Conservation (phyloP, 2,888 invertebrate genomes). For the Cephalotes varians region DNA sequence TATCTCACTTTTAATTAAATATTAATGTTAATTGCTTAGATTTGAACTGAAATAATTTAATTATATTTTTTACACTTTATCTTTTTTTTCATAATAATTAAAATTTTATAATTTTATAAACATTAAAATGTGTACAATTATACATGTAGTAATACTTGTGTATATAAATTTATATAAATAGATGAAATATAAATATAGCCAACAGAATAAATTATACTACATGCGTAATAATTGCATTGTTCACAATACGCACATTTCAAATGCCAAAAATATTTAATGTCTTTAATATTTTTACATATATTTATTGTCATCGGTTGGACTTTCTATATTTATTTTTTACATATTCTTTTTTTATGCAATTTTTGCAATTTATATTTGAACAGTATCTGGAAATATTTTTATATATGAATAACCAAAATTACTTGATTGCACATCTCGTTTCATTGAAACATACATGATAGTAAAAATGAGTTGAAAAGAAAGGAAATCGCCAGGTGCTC, state of each 20-base stretch:
- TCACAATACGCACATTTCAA: constrained; percentile 10
- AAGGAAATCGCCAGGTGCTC: constrained; percentile 61
- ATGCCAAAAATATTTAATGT: constrained; percentile 2
- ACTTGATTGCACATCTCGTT: not conserved
- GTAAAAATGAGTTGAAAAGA: constrained; percentile 10
- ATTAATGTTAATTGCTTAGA: not conserved
- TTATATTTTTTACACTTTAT: not conserved
- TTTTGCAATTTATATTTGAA: not conserved
- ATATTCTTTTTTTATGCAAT: not conserved
- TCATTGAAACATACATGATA: constrained; percentile 5
- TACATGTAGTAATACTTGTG: not conserved
- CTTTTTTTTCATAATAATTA: not conserved
- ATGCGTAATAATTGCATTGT: not conserved
- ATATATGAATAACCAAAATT: not conserved
- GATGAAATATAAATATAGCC: not conserved
- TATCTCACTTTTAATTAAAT: constrained; percentile 14
- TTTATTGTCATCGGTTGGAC: not conserved
- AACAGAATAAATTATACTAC: not conserved
- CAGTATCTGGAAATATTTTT: not conserved
- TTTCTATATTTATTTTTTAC: not conserved
- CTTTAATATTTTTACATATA: not conserved
- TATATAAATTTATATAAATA: not conserved
- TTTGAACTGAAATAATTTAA: not conserved
- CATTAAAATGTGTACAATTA: constrained; percentile 3
- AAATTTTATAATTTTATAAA: not conserved